Evolutionary conservation across 2,113 vertebrate species (phyloP).

Genomic region (Cynoglossus semilaevis): DNA sequence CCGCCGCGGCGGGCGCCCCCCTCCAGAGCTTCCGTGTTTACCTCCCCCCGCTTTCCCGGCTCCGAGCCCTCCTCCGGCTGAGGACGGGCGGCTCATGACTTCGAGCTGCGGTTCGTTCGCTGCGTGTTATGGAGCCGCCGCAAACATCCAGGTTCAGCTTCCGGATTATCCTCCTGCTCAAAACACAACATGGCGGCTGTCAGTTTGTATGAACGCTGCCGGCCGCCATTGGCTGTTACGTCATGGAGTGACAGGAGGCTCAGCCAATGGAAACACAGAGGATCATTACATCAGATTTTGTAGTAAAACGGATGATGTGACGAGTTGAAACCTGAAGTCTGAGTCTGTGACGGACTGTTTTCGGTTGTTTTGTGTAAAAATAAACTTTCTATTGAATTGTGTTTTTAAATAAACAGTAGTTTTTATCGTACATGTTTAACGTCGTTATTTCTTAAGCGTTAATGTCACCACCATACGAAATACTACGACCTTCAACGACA

Average conservation of each 20-base stretch:
- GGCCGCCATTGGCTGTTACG: conserved; percentile 43
- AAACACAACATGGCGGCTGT: conserved; percentile 75
- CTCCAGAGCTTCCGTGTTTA: conserved; percentile 67
- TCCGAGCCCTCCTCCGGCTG: conserved; percentile 72
- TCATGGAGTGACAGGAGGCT: conserved; percentile 34
- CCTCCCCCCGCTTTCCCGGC: conserved; percentile 70
- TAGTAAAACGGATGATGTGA: neutral
- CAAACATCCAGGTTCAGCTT: conserved; percentile 21
- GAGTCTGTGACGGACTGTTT: neutral
- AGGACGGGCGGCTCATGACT: conserved; percentile 77
- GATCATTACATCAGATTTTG: conserved; percentile 15
- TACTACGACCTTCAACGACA: too few relatives aligned
- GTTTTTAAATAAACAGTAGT: too few relatives aligned
- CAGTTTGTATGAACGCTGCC: conserved; percentile 53
- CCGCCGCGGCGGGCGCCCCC: conserved; percentile 29
- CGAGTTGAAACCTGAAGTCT: too few relatives aligned
- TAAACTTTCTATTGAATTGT: too few relatives aligned
- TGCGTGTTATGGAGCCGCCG: conserved; percentile 1
- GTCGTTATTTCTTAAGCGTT: too few relatives aligned
- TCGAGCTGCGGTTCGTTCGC: conserved; percentile 24
- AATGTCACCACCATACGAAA: too few relatives aligned
- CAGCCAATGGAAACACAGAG: conserved; percentile 57
- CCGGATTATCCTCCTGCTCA: conserved; percentile 51
- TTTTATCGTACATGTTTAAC: too few relatives aligned
- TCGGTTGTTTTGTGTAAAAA: too few relatives aligned